Base-by-base conservation (phyloP, 2,797 vertebrate species). In the Eidolon dupreanum region DNA sequence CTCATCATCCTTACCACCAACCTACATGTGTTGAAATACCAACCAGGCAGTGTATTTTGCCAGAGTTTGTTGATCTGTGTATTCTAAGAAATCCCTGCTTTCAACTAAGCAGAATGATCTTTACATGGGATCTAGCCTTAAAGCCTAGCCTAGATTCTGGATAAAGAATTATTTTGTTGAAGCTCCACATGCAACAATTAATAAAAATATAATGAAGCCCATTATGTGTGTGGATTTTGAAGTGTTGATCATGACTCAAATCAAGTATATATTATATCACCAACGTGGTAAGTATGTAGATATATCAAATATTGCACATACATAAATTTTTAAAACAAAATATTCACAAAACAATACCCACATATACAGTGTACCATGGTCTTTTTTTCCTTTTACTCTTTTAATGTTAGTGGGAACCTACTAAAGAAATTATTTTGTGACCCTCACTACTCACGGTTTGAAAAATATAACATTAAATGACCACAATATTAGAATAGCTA, bases 141-240 rank as follows among this genome's bases (percentile, higher is more conserved):
- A 92, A 83, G 36, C 2, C 91, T 91, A 51, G 22, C 59, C 33
- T 73, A 38, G 26, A 41, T 95, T 91, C 65, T 93, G 20, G 92
- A 88, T 49, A 66, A 73, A 91, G 63, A 93, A 78, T 87, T 55
- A n/a, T 70, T 89, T 90, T 74, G 24, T 93, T 93, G 36, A 94
- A 79, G 10, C 20, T 70, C 36, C 43, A 7, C 65, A 12, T 68
- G 7, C 90, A 86, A 93, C 51, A 90, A 7, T 71, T 84, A 53
- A 43, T 82, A 70, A 75, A 93, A 74, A 31, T 87, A 36, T 49
- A 81, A 90, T 87, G 70, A 94, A 87, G 36, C 26, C 20, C 13
- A 49, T 38, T 75, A 19, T 46, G 53, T 71, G 12, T 87, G 43
- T 89, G 61, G 10, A 22, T 90, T 87, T 57, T 93, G 59, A 89